phyloP scores from a whole-genome alignment of 35 echinoderm and acorn worm species.

The Apostichopus californicus region DNA sequence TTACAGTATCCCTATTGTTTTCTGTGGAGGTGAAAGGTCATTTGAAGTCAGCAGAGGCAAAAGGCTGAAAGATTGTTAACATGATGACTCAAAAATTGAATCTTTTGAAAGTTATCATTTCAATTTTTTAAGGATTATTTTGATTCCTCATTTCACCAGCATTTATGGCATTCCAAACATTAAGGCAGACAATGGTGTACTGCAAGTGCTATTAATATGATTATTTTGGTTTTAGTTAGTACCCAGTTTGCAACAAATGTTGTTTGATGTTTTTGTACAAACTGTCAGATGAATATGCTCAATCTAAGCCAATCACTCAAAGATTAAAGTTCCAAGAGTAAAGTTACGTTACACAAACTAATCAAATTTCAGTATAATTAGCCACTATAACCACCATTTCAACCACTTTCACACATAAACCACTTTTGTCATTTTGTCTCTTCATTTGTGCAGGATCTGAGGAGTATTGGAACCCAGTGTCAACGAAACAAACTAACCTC shows the following conservation, averaged over 20 bases:
- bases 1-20: no score
- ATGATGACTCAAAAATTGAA: no score
- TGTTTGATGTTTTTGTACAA: background rate
- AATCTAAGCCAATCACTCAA: background rate
- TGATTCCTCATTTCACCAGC: no score
- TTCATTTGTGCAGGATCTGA: slow-evolving; percentile 20
- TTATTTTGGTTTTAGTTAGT: background rate
- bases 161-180: no score
- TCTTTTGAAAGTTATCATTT: no score
- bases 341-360: no score
- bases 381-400: background rate
- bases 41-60: no score
- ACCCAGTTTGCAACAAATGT: background rate
- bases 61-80: no score
- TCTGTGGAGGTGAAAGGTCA: no score
- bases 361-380: background rate
- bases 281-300: background rate
- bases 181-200: no score
- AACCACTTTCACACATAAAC: background rate
- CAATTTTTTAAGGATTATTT: no score
- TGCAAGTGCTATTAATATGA: no score
- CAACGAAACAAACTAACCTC: background rate
- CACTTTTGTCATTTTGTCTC: background rate
- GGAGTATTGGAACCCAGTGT: slow-evolving; percentile 15
- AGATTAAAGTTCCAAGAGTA: background rate